A percentile compares a stretch with the other conserved stretches of the same genome.
Evolutionary conservation across 2,888 invertebrate species (phyloP).

Genomic region (Octodonta nipae): DNA sequence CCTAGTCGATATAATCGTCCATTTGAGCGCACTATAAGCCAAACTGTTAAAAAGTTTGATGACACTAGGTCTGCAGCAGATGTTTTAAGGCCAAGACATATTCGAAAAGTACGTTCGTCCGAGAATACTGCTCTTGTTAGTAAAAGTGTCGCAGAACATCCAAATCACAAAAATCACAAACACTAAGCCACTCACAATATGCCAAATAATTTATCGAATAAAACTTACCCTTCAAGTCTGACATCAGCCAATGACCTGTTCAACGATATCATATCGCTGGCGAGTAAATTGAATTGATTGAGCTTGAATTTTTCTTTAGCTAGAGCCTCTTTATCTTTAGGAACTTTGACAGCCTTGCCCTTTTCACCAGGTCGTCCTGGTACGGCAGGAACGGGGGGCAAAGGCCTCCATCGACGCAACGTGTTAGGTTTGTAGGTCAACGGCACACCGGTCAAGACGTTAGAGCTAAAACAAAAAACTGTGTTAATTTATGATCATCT

Average conservation of each 20-base stretch:
- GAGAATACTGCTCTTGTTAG: too few relatives aligned
- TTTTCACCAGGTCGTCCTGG: slow-evolving; percentile 75
- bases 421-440: slow-evolving; percentile 34
- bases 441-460: slow-evolving; percentile 15
- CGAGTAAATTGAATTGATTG: slow-evolving; percentile 96
- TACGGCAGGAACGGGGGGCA: slow-evolving; percentile 52
- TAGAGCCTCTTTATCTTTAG: slow-evolving; percentile 68
- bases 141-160: too few relatives aligned
- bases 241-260: slow-evolving; percentile 92
- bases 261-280: slow-evolving; percentile 92
- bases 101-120: too few relatives aligned
- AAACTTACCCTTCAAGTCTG: slow-evolving; percentile 66
- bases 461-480: slow-evolving; percentile 14
- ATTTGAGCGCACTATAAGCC: too few relatives aligned
- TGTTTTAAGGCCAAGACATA: too few relatives aligned
- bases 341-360: slow-evolving; percentile 85
- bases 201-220: too few relatives aligned
- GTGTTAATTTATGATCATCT: too few relatives aligned
- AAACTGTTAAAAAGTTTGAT: too few relatives aligned
- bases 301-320: slow-evolving; percentile 94
- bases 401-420: slow-evolving; percentile 59
- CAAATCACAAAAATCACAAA: too few relatives aligned
- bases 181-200: too few relatives aligned
- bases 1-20: too few relatives aligned
- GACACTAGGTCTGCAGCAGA: too few relatives aligned